phyloP scores from a whole-genome alignment of 1,140 invertebrate genomes.

The Calephelis nemesis region DNA sequence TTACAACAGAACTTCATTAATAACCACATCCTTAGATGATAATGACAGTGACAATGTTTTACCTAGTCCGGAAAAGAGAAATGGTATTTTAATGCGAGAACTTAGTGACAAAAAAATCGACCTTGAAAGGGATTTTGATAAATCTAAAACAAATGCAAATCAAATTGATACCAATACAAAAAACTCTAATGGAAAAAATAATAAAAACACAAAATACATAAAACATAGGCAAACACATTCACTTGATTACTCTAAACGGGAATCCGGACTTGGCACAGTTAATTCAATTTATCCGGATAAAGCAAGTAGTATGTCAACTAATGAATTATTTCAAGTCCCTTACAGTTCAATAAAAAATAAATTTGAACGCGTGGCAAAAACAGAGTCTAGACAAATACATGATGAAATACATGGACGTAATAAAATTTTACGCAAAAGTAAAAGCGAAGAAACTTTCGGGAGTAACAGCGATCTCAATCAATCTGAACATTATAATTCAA shows the following conservation, averaged over 20 bases:
- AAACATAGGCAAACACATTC: background rate
- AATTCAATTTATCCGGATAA: too few species aligned
- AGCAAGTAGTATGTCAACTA: too few species aligned
- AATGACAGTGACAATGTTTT: too few species aligned
- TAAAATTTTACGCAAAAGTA: constrained; percentile 33
- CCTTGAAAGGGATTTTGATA: background rate
- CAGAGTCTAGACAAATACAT: background rate
- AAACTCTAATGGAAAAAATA: background rate
- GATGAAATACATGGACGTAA: background rate
- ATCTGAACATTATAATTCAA: constrained; percentile 27
- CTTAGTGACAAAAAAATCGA: background rate
- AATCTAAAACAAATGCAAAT: background rate
- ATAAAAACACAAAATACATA: background rate
- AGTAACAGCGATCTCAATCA: constrained; percentile 28
- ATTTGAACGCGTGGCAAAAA: background rate
- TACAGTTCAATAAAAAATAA: background rate
- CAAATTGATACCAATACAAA: background rate
- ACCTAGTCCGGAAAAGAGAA: background rate
- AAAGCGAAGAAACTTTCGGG: constrained; percentile 37
- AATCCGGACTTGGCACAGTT: too few species aligned
- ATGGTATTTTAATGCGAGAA: background rate
- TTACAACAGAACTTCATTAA: background rate
- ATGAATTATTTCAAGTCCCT: background rate
- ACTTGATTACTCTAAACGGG: too few species aligned
- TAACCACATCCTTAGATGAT: background rate